Base-by-base conservation (phyloP, 2,797 vertebrate genomes). In the Sus cebifrons region DNA sequence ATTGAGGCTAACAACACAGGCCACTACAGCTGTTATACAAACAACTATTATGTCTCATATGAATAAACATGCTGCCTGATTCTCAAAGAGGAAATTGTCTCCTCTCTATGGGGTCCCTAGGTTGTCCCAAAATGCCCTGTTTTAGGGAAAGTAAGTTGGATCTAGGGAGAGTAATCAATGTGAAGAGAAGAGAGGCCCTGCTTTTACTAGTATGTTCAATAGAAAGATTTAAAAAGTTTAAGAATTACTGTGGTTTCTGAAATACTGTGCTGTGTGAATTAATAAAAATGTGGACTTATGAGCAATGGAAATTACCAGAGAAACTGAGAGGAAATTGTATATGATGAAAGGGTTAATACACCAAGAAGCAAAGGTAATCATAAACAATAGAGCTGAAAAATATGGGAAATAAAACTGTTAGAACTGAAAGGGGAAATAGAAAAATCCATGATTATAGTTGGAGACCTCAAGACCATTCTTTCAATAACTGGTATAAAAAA, bases 221-320 rank as follows among this genome's bases (percentile, higher is more conserved):
- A 94, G 36, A 58, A 84, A 77, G 15, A 90, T 65, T 1, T 52
- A 9, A 6, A 71, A 1, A 88, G 21, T 73, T 23, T 9, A 64
- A 60, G 32, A 84, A 27, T 71, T 82, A 3, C 62, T 86, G 23
- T 82, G 29, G 7, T n/a, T 83, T 85, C n/a, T 74, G 52, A 78
- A 93, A 86, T 74, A n/a, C 14, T 91, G 1, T 74, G 36, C 29
- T 91, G 52, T 68, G 14, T 58, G 27, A 88, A 78, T 93, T 82
- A 90, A 65, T 89, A 85, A 86, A 96, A 92, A 44, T 85, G 15
- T 49, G 60, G 27, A 88, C 49, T 58, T 81, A 17, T 70, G 23
- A 89, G 25, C 81, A 85, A 87, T 92, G 32, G 62, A 89, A 92
- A 88, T 62, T 44, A 65, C 7, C 54, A 68, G 18, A 17, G 2